Evolutionary conservation across 2,888 invertebrate species (phyloP), one percentile per base, ranked within the genome.

Genomic region (Sinohyriopsis cumingii): DNA sequence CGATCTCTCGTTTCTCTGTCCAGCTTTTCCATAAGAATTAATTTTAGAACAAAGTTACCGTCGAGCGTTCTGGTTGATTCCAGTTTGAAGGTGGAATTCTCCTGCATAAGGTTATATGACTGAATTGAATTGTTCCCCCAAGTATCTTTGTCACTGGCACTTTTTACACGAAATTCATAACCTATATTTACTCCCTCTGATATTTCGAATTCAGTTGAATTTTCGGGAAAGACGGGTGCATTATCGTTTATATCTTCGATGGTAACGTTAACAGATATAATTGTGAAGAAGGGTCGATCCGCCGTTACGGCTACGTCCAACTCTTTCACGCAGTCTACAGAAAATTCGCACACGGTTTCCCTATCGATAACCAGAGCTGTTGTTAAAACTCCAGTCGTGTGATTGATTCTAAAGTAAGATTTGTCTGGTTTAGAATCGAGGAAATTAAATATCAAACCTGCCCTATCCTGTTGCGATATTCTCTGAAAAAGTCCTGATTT

Each of bases 181-280:
- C 71, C 69, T 18, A 73, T 59, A 5, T 69, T 56, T 18, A 59
- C 71, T n/a, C 73, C 69, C 62, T 79, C 79, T 22, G 73, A 65
- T 25, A 79, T 69, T 15, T 56, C 59, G 2, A 75, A 33, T 24
- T 64, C 67, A 63, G 67, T 25, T 19, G 55, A 56, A 25, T 73
- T 63, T n/a, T 59, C 28, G 12, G 76, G 69, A 71, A 84, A 84
- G 55, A 63, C 59, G 12, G 84, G 84, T 9, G 76, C 56, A 70
- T 84, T 80, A 65, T 84, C 84, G 70, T 84, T 84, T 6, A 77
- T 75, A 69, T 84, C 84, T 56, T 75, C 69, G 19, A 84, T 66
- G 57, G 73, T 67, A 6, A 84, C 76, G 9, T 69, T 75, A 6
- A 80, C 79, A 59, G 72, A 75, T 61, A 84, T 76, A 53, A 77